Conservation (phyloP, 2,113 vertebrate genomes). For the Oostethus manadensis region DNA sequence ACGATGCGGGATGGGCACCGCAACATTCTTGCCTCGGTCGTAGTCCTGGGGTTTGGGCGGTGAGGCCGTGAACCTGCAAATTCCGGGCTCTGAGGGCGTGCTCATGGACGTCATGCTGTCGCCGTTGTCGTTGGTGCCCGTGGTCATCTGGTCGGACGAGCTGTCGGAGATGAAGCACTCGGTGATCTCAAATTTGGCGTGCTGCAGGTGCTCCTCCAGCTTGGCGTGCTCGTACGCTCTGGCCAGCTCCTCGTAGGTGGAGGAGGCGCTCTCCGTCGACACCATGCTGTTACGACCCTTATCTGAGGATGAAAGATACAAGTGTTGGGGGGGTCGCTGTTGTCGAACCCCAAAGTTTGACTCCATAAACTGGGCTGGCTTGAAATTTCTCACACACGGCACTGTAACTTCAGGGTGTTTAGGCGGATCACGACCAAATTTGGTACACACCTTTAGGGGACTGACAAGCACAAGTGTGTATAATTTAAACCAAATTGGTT, state of each 20-base stretch:
- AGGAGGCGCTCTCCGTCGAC: conserved; percentile 92
- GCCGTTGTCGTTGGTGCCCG: conserved; percentile 88
- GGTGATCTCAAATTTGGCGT: conserved; percentile 96
- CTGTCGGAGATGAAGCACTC: conserved; percentile 97
- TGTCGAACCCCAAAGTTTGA: no score
- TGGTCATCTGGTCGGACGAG: conserved; percentile 96
- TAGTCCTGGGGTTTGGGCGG: conserved; percentile 96
- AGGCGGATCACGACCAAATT: no score
- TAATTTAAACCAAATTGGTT: no score
- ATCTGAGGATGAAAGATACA: conserved; percentile 63
- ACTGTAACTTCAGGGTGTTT: no score
- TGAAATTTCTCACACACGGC: no score
- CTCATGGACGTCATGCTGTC: conserved; percentile 98
- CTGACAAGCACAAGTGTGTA: neutral
- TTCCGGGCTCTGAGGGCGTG: conserved; percentile 96
- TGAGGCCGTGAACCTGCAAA: conserved; percentile 96
- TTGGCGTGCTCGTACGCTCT: conserved; percentile 93
- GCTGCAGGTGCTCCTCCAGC: conserved; percentile 92
- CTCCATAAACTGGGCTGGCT: no score
- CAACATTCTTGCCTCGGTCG: conserved; percentile 90
- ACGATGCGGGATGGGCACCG: conserved; percentile 94
- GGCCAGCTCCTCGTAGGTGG: conserved; percentile 92
- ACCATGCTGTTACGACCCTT: conserved; percentile 99
- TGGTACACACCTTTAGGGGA: neutral
- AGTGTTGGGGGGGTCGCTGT: neutral